These are phyloP conservation scores for Euproctis similis DNA, from an alignment of 2,888 invertebrate genomes.

Conservation along the genomic window DNA sequence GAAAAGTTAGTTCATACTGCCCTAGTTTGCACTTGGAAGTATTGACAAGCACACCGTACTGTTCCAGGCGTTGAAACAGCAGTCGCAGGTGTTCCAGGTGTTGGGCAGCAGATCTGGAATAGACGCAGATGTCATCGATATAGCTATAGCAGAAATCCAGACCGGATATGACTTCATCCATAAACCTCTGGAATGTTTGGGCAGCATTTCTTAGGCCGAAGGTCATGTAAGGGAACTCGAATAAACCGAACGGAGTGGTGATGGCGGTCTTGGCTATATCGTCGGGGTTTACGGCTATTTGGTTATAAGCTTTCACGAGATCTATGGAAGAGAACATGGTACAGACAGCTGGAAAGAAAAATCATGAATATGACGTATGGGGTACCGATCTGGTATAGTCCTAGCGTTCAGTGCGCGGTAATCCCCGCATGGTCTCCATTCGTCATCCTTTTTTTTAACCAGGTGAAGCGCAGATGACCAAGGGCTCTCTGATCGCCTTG, in stretches of 20 bases:
- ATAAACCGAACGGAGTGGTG: too few relatives aligned
- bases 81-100: constrained; percentile 2
- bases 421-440: too few relatives aligned
- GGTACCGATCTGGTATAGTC: constrained; percentile 6
- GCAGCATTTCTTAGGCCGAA: too few relatives aligned
- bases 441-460: too few relatives aligned
- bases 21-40: constrained; percentile 9
- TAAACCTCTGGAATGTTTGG: constrained; percentile 14
- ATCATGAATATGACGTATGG: constrained; percentile 4
- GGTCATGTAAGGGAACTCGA: too few relatives aligned
- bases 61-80: constrained; percentile 4
- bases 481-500: too few relatives aligned
- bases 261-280: constrained; percentile 5
- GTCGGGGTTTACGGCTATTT: constrained; percentile 1
- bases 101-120: neutral
- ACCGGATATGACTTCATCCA: constrained; percentile 7
- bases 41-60: too few relatives aligned
- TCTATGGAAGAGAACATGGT: too few relatives aligned
- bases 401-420: too few relatives aligned
- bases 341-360: too few relatives aligned
- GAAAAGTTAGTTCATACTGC: constrained; percentile 6
- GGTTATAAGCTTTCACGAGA: too few relatives aligned
- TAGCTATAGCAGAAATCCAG: constrained; percentile 10
- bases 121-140: constrained; percentile 10
- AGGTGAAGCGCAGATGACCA: too few relatives aligned